Evolutionary conservation across 2,888 invertebrate genomes (phyloP).

Genomic region (Didymodactylos carnosus): DNA sequence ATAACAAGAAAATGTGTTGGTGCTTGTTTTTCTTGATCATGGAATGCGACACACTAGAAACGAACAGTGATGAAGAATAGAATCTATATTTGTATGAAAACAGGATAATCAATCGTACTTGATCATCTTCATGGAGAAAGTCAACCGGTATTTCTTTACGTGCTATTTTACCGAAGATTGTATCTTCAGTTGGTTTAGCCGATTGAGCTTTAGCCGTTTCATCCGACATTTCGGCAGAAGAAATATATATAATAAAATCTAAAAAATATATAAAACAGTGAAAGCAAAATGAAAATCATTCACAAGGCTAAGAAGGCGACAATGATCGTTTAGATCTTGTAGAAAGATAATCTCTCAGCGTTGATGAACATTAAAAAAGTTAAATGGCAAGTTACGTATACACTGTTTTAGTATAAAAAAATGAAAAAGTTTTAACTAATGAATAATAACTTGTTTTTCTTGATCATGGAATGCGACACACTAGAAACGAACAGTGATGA

Average conservation of each 20-base stretch:
- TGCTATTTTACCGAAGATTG: slow-evolving; percentile 82
- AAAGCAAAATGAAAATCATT: too few species aligned
- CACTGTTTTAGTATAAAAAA: slow-evolving; percentile 78
- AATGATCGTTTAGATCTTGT: too few species aligned
- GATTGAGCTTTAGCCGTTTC: slow-evolving; percentile 5
- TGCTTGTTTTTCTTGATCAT: slow-evolving; percentile 74
- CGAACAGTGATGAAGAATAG: too few species aligned
- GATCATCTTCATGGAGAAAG: slow-evolving; percentile 77
- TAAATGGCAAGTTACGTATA: slow-evolving; percentile 59
- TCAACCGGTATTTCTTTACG: slow-evolving; percentile 78
- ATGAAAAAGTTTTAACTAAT: too few species aligned
- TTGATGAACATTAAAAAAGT: too few species aligned
- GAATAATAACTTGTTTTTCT: slow-evolving; percentile 72
- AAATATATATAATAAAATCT: too few species aligned
- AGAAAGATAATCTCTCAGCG: too few species aligned
- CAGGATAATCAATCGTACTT: too few species aligned
- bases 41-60: slow-evolving; percentile 68
- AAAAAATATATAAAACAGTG: too few species aligned
- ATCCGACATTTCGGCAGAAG: slow-evolving; percentile 9
- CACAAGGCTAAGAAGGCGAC: too few species aligned
- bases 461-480: slow-evolving; percentile 84
- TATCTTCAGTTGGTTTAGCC: slow-evolving; percentile 32
- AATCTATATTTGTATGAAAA: too few species aligned
- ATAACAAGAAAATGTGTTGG: slow-evolving; percentile 84
- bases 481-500: slow-evolving; percentile 38